phyloP scores from a whole-genome alignment of 2,888 invertebrate genomes.

The Ganaspis brasiliensis region DNA sequence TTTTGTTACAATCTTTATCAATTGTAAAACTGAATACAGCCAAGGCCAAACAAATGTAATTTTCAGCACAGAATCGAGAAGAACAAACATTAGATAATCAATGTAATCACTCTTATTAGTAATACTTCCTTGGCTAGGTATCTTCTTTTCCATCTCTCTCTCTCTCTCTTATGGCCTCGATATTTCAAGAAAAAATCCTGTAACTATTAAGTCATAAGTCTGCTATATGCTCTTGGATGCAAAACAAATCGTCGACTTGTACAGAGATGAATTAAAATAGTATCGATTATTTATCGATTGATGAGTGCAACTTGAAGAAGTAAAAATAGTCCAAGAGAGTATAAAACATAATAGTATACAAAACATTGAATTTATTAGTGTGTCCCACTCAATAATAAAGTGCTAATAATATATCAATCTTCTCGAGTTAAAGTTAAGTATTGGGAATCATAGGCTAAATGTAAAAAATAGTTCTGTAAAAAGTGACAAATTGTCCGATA shows the following conservation, averaged over 20 bases:
- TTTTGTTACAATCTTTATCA: neutral
- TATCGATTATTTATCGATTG: too few relatives aligned
- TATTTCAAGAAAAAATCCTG: neutral
- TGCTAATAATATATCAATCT: too few relatives aligned
- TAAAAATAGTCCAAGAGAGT: too few relatives aligned
- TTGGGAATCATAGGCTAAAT: too few relatives aligned
- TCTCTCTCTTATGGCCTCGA: neutral
- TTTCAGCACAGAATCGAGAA: neutral
- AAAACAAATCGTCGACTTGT: slow-evolving; percentile 19
- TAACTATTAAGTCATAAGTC: slow-evolving; percentile 19
- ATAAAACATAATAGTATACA: too few relatives aligned
- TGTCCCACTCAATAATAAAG: too few relatives aligned
- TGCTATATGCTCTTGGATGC: slow-evolving; percentile 2
- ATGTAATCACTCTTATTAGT: slow-evolving; percentile 13
- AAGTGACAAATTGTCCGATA: too few relatives aligned
- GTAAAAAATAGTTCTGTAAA: too few relatives aligned
- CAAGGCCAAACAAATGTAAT: neutral
- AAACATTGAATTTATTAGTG: too few relatives aligned
- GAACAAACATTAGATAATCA: slow-evolving; percentile 24
- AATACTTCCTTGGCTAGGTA: slow-evolving; percentile 10
- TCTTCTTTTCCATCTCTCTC: neutral
- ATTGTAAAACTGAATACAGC: neutral
- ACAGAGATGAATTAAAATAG: neutral
- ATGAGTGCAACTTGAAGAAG: too few relatives aligned
- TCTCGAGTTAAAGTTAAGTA: too few relatives aligned